Percentiles rank a stretch among this genome's conserved stretches.
Evolutionary conservation across 2,113 vertebrate species (phyloP).

Genomic region (Anarhynchus alexandrinus): DNA sequence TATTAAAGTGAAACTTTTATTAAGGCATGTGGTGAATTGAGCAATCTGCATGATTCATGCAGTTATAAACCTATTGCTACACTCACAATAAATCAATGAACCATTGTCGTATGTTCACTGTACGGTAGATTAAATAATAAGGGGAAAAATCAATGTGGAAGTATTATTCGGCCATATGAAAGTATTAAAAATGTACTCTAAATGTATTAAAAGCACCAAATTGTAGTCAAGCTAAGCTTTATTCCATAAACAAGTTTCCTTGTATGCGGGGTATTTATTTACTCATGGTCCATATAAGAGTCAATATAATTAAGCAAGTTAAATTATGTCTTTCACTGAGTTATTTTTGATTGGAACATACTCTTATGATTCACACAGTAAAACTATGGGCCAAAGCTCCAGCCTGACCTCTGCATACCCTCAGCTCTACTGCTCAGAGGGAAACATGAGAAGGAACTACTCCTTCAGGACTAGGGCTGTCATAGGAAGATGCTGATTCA

Average conservation of each 20-base stretch:
- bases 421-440: neutral
- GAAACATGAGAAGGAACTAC: constrained; percentile 41
- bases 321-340: constrained; percentile 25
- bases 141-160: constrained; percentile 68
- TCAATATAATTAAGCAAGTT: constrained; percentile 42
- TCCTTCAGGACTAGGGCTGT: constrained; percentile 12
- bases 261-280: constrained; percentile 40
- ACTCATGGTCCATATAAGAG: constrained; percentile 19
- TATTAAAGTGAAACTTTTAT: constrained; percentile 88
- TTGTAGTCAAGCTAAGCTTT: constrained; percentile 45
- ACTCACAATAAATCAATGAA: constrained; percentile 78
- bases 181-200: constrained; percentile 70
- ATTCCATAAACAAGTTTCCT: constrained; percentile 33
- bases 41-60: constrained; percentile 82
- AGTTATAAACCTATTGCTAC: constrained; percentile 77
- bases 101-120: constrained; percentile 72
- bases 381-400: constrained; percentile 4
- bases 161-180: constrained; percentile 73
- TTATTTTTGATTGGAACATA: constrained; percentile 21
- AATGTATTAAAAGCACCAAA: constrained; percentile 61
- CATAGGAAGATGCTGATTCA: constrained; percentile 55
- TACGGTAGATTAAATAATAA: constrained; percentile 71
- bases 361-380: constrained; percentile 11
- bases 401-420: constrained; percentile 41
- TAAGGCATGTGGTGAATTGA: constrained; percentile 84